phyloP scores from a whole-genome alignment of 2,797 vertebrate genomes.

The Meda fulgida region DNA sequence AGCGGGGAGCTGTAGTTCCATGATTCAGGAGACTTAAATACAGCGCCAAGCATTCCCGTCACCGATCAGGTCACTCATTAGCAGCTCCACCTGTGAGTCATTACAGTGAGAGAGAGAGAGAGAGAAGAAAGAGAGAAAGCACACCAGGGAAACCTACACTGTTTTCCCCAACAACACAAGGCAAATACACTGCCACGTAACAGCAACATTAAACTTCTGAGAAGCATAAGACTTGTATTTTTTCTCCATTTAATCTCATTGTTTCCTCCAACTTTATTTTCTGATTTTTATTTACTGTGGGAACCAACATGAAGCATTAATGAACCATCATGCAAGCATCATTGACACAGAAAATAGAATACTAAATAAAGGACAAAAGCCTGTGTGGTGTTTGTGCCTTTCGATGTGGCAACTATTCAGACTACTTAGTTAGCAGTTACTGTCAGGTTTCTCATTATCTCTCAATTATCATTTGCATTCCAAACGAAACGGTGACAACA shows the following conservation, averaged over 20 bases:
- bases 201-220: neutral
- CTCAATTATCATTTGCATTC: slow-evolving; percentile 1
- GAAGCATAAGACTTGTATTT: neutral
- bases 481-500: neutral
- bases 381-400: neutral
- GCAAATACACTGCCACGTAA: too few species aligned
- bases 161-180: too few species aligned
- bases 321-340: neutral
- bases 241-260: neutral
- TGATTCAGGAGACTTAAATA: too few species aligned
- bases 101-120: too few species aligned
- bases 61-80: too few species aligned
- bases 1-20: too few species aligned
- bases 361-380: neutral
- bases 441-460: neutral
- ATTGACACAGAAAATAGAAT: neutral
- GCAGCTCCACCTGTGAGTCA: too few species aligned
- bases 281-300: neutral
- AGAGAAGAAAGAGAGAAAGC: too few species aligned
- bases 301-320: neutral
- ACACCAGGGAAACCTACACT: too few species aligned
- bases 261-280: neutral
- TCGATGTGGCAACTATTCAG: neutral
- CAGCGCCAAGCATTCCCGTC: too few species aligned
- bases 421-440: neutral